Evolutionary conservation across 2,113 vertebrate species (phyloP), one percentile per base, ranked within the genome.

Genomic region (Vireo altiloquus): DNA sequence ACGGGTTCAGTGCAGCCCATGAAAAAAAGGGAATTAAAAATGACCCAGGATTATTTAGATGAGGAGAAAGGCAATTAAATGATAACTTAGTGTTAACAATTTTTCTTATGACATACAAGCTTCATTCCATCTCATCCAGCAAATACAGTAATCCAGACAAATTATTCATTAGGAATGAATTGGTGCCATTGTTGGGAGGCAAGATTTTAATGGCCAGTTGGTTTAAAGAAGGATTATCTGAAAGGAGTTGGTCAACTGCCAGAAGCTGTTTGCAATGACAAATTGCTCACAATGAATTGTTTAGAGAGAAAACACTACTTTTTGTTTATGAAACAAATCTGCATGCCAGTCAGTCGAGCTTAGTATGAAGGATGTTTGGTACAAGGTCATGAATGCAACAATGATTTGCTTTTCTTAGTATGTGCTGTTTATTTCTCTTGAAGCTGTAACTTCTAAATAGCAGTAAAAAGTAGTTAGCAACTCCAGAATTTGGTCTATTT

Each of bases 241-340:
- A 94, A 96, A 97, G 91, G 87, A 96, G 42, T 47, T 97, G 96
- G 95, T 97, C 94, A 96, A 89, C 70, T 94, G 97, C 96, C 97
- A 98, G 96, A 96, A 96, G 40, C 76, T 95, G 77, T 97, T 97
- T 96, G 93, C 83, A 94, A 92, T 96, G 95, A 97, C 92, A 97
- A 96, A 97, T 92, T 92, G 88, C 77, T 97, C 89, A 96, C 93
- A 95, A 96, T 93, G 79, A 96, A 97, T 95, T 97, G 94, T 96
- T 98, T 97, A 96, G 90, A 97, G 90, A 96, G 97, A 98, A 98
- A 98, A 97, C 95, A 94, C 89, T 95, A 80, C 83, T 89, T 97
- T 96, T 96, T 97, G 87, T 94, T 97, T 97, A 89, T 92, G 93
- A 97, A 97, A 97, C 89, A 98, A 94, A 96, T 96, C 96, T 97